Conservation (phyloP, 1,140 invertebrate genomes). For the Limonius californicus region DNA sequence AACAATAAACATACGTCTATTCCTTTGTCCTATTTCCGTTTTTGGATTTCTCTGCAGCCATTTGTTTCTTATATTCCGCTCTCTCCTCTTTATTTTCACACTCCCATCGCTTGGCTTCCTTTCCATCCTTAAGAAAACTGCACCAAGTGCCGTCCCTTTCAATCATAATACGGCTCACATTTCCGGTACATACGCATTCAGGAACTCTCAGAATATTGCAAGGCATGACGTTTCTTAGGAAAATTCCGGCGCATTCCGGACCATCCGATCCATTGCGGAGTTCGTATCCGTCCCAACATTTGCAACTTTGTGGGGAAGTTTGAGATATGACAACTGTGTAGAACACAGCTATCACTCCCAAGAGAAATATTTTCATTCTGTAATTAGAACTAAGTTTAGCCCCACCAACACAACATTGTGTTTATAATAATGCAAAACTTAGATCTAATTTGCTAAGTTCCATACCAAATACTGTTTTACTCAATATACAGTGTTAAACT, state of each 20-base stretch:
- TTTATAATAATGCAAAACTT: too few relatives aligned
- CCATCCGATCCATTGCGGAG: slow-evolving; percentile 26
- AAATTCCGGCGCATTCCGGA: slow-evolving; percentile 32
- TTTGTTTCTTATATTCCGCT: slow-evolving; percentile 10
- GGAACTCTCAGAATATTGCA: slow-evolving; percentile 38
- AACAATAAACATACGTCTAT: too few relatives aligned
- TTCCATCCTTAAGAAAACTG: slow-evolving; percentile 32
- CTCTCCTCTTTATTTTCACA: slow-evolving; percentile 39
- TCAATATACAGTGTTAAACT: too few relatives aligned
- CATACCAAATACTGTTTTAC: too few relatives aligned
- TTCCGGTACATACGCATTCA: slow-evolving; percentile 36
- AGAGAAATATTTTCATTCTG: too few relatives aligned
- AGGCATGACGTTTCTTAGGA: slow-evolving; percentile 38
- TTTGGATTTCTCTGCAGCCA: too few relatives aligned
- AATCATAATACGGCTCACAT: slow-evolving; percentile 36
- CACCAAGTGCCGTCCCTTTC: slow-evolving; percentile 40
- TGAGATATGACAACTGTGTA: too few relatives aligned
- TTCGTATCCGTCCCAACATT: slow-evolving; percentile 39
- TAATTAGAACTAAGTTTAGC: too few relatives aligned
- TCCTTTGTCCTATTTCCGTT: too few relatives aligned
- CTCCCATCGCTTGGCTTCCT: slow-evolving; percentile 35
- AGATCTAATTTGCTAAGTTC: too few relatives aligned
- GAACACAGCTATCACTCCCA: too few relatives aligned
- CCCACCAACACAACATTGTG: too few relatives aligned
- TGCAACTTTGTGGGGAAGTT: slow-evolving; percentile 18